Conservation (phyloP, 1,140 invertebrate species). For the Lasioglossum albipes region DNA sequence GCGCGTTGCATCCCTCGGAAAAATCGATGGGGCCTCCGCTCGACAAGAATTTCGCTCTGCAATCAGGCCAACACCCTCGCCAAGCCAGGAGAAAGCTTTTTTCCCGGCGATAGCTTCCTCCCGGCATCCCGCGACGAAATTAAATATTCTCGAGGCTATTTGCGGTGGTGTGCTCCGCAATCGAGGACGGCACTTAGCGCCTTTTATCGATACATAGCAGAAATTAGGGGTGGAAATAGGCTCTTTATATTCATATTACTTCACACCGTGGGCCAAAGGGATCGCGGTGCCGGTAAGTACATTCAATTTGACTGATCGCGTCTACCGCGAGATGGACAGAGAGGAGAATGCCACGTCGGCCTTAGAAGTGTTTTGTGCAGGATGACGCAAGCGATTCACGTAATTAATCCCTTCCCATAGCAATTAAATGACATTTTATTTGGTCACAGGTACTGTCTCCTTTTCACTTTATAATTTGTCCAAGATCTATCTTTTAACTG, state of each 20-base stretch:
- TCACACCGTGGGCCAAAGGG: background rate
- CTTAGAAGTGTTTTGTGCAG: constrained; percentile 13
- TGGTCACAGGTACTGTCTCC: too few relatives aligned
- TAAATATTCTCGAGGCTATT: constrained; percentile 65
- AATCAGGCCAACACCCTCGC: constrained; percentile 12
- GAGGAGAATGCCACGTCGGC: background rate
- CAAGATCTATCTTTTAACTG: too few relatives aligned
- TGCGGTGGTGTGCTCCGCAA: constrained; percentile 52
- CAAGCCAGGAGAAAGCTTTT: constrained; percentile 26
- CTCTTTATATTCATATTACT: constrained; percentile 65
- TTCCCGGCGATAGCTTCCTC: constrained; percentile 29
- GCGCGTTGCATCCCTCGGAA: background rate
- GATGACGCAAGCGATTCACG: background rate
- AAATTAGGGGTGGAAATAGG: constrained; percentile 61
- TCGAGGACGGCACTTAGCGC: constrained; percentile 56
- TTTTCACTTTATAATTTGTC: too few relatives aligned
- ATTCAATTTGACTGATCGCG: constrained; percentile 55
- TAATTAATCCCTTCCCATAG: too few relatives aligned
- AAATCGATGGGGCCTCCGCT: constrained; percentile 14
- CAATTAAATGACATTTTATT: too few relatives aligned
- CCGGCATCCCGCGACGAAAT: constrained; percentile 48
- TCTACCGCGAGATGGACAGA: constrained; percentile 2
- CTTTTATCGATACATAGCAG: constrained; percentile 56
- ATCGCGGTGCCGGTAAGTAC: constrained; percentile 30
- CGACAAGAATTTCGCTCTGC: constrained; percentile 19